Evolutionary conservation across 1,140 invertebrate species (phyloP), one percentile per base, ranked within the genome.

Genomic region (Bombus balteatus): DNA sequence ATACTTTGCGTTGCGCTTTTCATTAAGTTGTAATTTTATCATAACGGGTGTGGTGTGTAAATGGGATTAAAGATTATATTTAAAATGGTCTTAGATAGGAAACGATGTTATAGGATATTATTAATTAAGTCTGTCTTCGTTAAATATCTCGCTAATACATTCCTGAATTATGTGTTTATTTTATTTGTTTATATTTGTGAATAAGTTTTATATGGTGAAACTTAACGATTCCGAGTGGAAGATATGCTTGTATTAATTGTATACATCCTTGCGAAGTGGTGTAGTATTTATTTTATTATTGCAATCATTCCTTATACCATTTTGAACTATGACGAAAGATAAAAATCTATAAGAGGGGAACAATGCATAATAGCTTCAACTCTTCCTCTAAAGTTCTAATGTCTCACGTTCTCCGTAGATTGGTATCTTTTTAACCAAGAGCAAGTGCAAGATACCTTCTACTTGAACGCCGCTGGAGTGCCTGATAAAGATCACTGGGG

Each of bases 401-500:
- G 22, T 41, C 12, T 43, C 25, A 28, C 37, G 25, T n/a, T 13
- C 12, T n/a, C 12, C 25, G 39, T n/a, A n/a, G 70, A 72, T 72
- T 28, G 25, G n/a, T 43, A 73, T 73, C 39, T 18, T 47, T 22
- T 53, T 25, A 75, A 75, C n/a, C 9, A 32, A 34, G n/a, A 13
- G 12, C 22, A 43, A 43, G 34, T 3, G 28, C 18, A 9, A 9
- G 32, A 68, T 3, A 3, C n/a, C 22, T 68, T 47, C 34, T 18
- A 53, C 41, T 22, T 34, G n/a, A 32, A 1, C 59, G 32, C 4
- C 2, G 18, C 25, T 80, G 25, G 6, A 37, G 22, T 15, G 15
- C 22, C n/a, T 28, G 32, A 65, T 62, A 59, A 77, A 62, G 57
- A 77, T 62, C 57, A 32, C 57, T 87, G 83, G 73, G 87, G 83